Conservation (phyloP, 2,113 vertebrate genomes). For the Bos taurus region DNA sequence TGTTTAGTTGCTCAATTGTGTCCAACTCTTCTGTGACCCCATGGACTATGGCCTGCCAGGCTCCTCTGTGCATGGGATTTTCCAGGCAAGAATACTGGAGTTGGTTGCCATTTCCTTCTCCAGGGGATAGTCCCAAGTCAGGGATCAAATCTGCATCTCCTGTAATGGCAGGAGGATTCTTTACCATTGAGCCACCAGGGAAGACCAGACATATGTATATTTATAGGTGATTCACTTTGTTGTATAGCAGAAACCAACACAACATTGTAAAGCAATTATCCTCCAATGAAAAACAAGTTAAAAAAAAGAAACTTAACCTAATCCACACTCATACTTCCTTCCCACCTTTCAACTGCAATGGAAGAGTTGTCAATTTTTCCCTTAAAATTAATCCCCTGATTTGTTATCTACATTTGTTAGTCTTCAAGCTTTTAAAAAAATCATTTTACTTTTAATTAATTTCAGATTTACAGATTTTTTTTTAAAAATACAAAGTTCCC, state of each 20-base stretch:
- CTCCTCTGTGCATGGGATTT: neutral
- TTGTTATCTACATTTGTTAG: neutral
- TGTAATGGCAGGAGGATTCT: neutral
- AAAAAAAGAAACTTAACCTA: neutral
- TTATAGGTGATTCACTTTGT: neutral
- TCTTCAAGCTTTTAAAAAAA: neutral
- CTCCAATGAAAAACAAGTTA: neutral
- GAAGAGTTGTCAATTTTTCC: neutral
- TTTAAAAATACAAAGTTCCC: neutral
- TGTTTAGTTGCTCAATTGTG: neutral
- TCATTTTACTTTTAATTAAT: neutral
- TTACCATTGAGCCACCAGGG: neutral
- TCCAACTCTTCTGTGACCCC: neutral
- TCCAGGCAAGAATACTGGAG: neutral
- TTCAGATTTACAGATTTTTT: neutral
- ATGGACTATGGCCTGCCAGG: neutral
- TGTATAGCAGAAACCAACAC: neutral
- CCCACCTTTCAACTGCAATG: neutral
- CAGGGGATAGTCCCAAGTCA: neutral
- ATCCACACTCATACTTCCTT: neutral
- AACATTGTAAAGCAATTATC: neutral
- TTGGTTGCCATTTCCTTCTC: neutral
- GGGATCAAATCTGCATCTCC: neutral
- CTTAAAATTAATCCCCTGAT: neutral
- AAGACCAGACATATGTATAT: neutral